Evolutionary conservation across 2,888 invertebrate species (phyloP), one percentile per base, ranked within the genome.

Genomic region (Sclerodermus sp.): DNA sequence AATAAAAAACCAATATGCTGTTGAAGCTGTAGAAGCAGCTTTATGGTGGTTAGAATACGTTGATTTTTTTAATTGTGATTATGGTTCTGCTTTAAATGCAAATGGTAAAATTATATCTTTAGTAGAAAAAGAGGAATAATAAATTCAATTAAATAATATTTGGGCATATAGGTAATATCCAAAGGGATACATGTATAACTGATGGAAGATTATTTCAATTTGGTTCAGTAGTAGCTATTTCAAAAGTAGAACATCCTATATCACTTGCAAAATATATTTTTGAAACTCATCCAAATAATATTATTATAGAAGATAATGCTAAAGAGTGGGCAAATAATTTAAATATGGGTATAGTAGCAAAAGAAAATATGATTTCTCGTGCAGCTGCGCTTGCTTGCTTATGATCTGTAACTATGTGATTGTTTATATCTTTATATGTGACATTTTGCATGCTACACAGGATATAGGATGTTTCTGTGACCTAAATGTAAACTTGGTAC

Each of bases 181-280:
- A 85, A 73, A 83, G 85, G 83, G 85, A 86, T 72, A 83, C 86
- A 0, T 78, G 83, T 38, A 79, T 86, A 42, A 83, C 85, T 80
- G 81, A 84, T 53, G 86, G 86, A 1, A 71, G 66, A n/a, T 74
- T 74, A 40, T 68, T 84, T 40, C 73, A 76, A 47, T 81, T 82
- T 23, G 82, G 85, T 10, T 82, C 82, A 6, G 82, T 86, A 6
- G 82, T 82, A 1, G 80, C 82, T 17, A 79, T 85, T 8, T 80
- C 79, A 46, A 80, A 83, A 57, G 78, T 86, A 34, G 74, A 77
- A 13, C 81, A 86, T 72, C 86, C 86, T 1, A 80, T 85, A 42
- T 73, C 77, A 1, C 72, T 86, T 37, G 86, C 86, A 1, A 76
- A 83, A 51, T 71, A 79, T 34, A 82, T 86, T 2, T 80, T 86